These are phyloP conservation scores for Phania funesta DNA, from an alignment of 2,888 invertebrate species.

Conservation along the genomic window DNA sequence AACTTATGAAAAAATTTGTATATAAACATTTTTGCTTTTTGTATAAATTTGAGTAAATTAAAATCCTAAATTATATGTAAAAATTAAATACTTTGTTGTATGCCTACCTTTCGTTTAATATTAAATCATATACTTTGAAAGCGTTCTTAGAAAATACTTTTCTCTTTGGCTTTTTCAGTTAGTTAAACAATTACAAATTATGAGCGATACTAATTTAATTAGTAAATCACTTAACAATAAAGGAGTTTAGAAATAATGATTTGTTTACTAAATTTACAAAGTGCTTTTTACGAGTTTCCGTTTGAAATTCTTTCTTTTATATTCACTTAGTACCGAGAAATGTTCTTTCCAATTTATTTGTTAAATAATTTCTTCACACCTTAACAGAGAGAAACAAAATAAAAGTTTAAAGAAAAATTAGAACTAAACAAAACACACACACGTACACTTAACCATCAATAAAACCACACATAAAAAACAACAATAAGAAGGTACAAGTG, in stretches of 20 bases:
- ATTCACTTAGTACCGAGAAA: neutral
- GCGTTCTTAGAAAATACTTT: constrained; percentile 10
- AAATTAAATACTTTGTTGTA: neutral
- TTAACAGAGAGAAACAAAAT: constrained; percentile 17
- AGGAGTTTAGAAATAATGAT: constrained; percentile 9
- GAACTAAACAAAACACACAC: constrained; percentile 23
- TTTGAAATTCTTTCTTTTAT: neutral
- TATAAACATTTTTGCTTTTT: constrained; percentile 38
- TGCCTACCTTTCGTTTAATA: constrained; percentile 59
- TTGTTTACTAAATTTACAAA: constrained; percentile 29
- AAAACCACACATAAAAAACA: constrained; percentile 38
- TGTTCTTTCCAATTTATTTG: neutral
- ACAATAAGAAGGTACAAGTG: constrained; percentile 60
- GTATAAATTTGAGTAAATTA: constrained; percentile 31
- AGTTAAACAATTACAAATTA: constrained; percentile 28
- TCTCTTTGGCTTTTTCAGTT: constrained; percentile 4
- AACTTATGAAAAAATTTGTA: neutral
- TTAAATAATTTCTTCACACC: neutral
- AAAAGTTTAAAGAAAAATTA: neutral
- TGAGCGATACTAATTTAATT: constrained; percentile 60
- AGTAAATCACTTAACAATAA: constrained; percentile 20
- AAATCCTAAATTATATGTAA: neutral
- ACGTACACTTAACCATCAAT: constrained; percentile 36
- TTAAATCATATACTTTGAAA: constrained; percentile 37
- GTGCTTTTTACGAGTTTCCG: neutral